Percentiles rank a stretch among this genome's conserved stretches.
Evolutionary conservation across 35 echinoderm and acorn worm genomes (phyloP).

Genomic region (Nesometra sesokonis): DNA sequence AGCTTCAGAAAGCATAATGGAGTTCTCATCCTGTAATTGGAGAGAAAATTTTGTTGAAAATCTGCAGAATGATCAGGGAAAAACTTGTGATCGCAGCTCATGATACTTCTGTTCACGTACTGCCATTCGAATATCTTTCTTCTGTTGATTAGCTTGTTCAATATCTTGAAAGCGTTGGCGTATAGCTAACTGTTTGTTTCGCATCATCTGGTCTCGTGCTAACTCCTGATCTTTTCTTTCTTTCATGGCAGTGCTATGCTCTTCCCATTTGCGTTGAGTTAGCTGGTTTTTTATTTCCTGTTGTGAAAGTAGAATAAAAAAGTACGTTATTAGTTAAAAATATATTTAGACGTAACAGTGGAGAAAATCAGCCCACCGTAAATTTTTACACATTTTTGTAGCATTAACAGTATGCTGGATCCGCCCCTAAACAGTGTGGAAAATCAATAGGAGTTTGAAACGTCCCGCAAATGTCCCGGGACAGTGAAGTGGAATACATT

Average conservation of each 20-base stretch:
- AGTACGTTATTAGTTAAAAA: too few relatives aligned
- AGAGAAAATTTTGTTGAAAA: too few relatives aligned
- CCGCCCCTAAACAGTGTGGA: too few relatives aligned
- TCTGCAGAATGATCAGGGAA: slow-evolving; percentile 62
- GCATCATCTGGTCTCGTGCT: slow-evolving; percentile 41
- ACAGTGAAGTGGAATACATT: too few relatives aligned
- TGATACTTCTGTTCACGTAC: slow-evolving; percentile 41
- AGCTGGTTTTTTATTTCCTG: slow-evolving; percentile 71
- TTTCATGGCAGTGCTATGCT: slow-evolving; percentile 30
- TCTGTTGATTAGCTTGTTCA: slow-evolving; percentile 55
- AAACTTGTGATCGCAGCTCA: slow-evolving; percentile 76
- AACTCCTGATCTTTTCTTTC: slow-evolving; percentile 43
- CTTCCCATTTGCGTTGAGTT: slow-evolving; percentile 17
- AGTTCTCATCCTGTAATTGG: too few relatives aligned
- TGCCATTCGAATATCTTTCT: slow-evolving; percentile 67
- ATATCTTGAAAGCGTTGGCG: slow-evolving; percentile 42
- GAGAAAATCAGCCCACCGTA: too few relatives aligned
- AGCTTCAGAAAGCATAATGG: too few relatives aligned
- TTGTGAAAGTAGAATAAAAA: background rate
- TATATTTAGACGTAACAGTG: too few relatives aligned
- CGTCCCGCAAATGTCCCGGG: too few relatives aligned
- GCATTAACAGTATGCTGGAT: too few relatives aligned
- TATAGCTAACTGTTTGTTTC: slow-evolving; percentile 45
- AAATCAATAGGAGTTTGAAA: too few relatives aligned
- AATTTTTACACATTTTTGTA: too few relatives aligned